A percentile compares a stretch with the other conserved stretches of the same genome.
Conservation (phyloP, 2,888 invertebrate genomes). For the Stenichneumon culpator region DNA sequence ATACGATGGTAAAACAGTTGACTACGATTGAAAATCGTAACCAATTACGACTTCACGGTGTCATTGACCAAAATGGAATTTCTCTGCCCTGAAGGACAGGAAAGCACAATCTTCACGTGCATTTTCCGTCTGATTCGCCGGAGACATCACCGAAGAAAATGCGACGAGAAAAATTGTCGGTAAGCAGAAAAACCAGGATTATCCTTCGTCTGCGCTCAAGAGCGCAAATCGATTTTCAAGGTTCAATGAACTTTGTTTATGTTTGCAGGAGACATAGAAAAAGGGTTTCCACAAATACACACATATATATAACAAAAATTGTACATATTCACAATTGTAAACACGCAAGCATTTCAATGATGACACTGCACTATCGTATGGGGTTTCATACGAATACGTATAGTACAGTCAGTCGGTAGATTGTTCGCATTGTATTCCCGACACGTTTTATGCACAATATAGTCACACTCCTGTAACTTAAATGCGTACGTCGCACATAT, state of each 20-base stretch:
- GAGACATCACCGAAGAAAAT: background rate
- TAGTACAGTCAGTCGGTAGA: slow-evolving; percentile 19
- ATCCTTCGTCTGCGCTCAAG: background rate
- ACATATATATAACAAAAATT: background rate
- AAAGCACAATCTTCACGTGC: too few species aligned
- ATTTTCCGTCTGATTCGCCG: background rate
- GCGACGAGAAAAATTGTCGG: background rate
- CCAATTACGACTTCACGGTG: too few species aligned
- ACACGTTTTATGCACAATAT: slow-evolving; percentile 8
- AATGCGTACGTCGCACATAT: slow-evolving; percentile 2
- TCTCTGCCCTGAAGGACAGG: too few species aligned
- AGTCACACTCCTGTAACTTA: slow-evolving; percentile 6
- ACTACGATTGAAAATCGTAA: too few species aligned
- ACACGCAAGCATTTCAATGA: slow-evolving; percentile 11
- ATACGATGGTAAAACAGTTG: too few species aligned
- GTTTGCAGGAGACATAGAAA: background rate
- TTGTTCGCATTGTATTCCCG: slow-evolving; percentile 34
- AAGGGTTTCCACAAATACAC: background rate
- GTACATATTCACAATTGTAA: slow-evolving; percentile 12
- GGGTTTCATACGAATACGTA: slow-evolving; percentile 34
- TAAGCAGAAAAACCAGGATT: background rate
- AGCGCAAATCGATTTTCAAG: background rate
- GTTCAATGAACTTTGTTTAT: background rate
- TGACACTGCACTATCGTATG: slow-evolving; percentile 26
- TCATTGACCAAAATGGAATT: too few species aligned